These are phyloP conservation scores for Eueides isabella DNA, from an alignment of 1,140 invertebrate species.

Conservation along the genomic window DNA sequence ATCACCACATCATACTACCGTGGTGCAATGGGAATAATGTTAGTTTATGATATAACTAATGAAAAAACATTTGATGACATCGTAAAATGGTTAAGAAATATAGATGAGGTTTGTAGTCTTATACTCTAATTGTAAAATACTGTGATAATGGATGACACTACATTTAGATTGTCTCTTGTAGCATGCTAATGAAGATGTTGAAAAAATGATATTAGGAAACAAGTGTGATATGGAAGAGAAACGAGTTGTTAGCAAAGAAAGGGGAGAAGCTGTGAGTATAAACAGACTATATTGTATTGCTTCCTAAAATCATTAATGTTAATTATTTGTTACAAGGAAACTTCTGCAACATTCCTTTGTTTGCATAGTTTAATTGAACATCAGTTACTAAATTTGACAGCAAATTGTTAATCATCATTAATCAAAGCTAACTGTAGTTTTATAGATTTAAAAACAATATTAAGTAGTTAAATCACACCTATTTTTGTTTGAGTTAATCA, in stretches of 20 bases:
- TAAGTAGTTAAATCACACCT: no score
- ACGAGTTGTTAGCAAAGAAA: slow-evolving; percentile 90
- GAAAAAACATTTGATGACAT: slow-evolving; percentile 99
- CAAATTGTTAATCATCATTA: no score
- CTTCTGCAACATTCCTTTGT: neutral
- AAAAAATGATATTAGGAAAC: slow-evolving; percentile 97
- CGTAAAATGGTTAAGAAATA: slow-evolving; percentile 99
- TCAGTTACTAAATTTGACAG: no score
- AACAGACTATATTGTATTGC: neutral
- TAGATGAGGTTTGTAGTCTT: slow-evolving; percentile 89
- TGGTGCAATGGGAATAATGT: slow-evolving; percentile 99
- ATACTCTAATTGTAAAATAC: neutral
- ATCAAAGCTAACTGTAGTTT: no score
- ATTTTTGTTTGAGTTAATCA: no score
- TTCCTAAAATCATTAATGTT: neutral
- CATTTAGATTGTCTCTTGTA: slow-evolving; percentile 43
- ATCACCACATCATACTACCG: slow-evolving; percentile 99
- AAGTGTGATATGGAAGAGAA: slow-evolving; percentile 97
- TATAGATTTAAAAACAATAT: no score
- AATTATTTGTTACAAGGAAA: neutral
- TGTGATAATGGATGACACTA: neutral
- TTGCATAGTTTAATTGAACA: neutral
- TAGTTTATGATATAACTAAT: slow-evolving; percentile 99
- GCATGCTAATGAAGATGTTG: slow-evolving; percentile 95
- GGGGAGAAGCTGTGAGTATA: slow-evolving; percentile 83